Evolutionary conservation across 2,113 vertebrate species (phyloP), one percentile per base, ranked within the genome.

Genomic region (Tyrannus savana): DNA sequence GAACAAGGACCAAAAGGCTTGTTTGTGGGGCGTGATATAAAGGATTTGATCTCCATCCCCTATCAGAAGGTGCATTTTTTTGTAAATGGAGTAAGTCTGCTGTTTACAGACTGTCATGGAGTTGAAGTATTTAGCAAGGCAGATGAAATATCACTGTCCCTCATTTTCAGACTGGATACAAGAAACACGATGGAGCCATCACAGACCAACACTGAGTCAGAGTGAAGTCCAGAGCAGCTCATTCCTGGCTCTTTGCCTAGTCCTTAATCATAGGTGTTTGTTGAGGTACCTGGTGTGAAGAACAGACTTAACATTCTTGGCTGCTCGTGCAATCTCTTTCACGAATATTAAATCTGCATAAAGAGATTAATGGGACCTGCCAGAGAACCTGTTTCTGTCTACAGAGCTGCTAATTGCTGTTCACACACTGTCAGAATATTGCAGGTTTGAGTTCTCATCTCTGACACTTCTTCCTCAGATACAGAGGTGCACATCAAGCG

Each of bases 291-390:
- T 5, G 4, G 15, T 71, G 25, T 35, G 42, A 87, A 66, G 39
- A 80, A 15, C 41, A 50, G 25, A 46, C 44, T 80, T 84, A 12
- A 7, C 39, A 11, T 90, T 89, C 82, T 58, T 68, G 66, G 44
- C 62, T 59, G 21, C 7, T 87, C 27, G 19, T 1, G 6, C 15
- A 44, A 0, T 76, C 67, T 86, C 42, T 83, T 84, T 89, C 27
- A 21, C 35, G 63, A 74, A 33, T 91, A 77, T 90, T 90, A 80
- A 84, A 89, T 81, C 68, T 74, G 60, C 68, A 41, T 84, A 25
- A 88, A 84, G 62, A 93, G 53, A 84, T 93, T 96, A 91, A 93
- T 64, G 56, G 52, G n/a, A 81, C 24, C 39, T 92, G 72, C 80
- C 80, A 95, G 76, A 64, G 69, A 75, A 52, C 39, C 87, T 75